Base-by-base conservation (phyloP, 2,888 invertebrate genomes). In the Prenolepis imparis region DNA sequence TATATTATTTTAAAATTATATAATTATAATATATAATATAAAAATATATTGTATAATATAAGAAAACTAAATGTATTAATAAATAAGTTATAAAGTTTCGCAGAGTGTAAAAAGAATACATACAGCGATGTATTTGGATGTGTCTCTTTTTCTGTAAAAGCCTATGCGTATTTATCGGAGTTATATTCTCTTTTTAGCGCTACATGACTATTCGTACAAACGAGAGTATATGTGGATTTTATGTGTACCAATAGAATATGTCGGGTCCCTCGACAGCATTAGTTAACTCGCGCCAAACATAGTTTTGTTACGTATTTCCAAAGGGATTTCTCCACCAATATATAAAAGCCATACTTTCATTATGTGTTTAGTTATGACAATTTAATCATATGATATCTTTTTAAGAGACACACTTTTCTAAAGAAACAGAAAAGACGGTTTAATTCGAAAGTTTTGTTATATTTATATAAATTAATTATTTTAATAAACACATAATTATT, bases 101-200 rank as follows among this genome's bases (percentile, higher is more conserved):
- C 44, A 44, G 15, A 44, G 4, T 44, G 15, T 15, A 4, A 44
- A 44, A n/a, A n/a, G n/a, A n/a, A n/a, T n/a, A 44, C 4, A 44
- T 55, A 36, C 36, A 36, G 36, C 36, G 5, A 21, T 70, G n/a
- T 39, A 21, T 11, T 24, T 24, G 39, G 18, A 55, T 36, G 21
- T 72, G 36, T 72, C 55, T 72, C n/a, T 68, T 57, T 39, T 55
- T 21, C 21, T 24, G 11, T 72, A 11, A 72, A 52, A 72, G 21
- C 28, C 36, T n/a, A n/a, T 21, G 24, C 52, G n/a, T 55, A 57
- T 72, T 11, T 18, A 72, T 32, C 36, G 36, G 11, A 24, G 24
- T 72, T 52, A 36, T 48, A 36, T 72, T 72, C 55, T 36, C 36
- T 57, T 72, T 18, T 55, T 11, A 12, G n/a, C 6, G n/a, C 52